Percentiles rank a stretch among this genome's conserved stretches.
Evolutionary conservation across 2,113 vertebrate species (phyloP).

Genomic region (Candoia aspera): DNA sequence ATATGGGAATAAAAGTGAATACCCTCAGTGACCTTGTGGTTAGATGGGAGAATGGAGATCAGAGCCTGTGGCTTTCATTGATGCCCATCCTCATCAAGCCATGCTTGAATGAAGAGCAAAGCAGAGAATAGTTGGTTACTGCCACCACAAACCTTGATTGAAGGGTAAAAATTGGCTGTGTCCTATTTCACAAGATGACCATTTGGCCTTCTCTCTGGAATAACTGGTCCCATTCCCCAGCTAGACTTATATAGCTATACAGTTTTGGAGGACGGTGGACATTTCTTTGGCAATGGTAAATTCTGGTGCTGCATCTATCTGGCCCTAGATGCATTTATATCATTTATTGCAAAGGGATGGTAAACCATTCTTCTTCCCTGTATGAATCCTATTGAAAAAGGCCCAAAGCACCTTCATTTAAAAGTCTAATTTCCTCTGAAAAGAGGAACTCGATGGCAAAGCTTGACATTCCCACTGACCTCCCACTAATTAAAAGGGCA

Average conservation of each 20-base stretch:
- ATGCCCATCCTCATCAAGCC: constrained; percentile 19
- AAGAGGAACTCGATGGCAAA: constrained; percentile 22
- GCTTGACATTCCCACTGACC: constrained; percentile 30
- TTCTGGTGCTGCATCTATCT: neutral
- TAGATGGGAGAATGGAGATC: neutral
- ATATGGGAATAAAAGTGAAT: constrained; percentile 5
- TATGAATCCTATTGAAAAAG: constrained; percentile 25
- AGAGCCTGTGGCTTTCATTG: neutral
- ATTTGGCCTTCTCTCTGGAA: constrained; percentile 19
- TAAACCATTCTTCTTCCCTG: constrained; percentile 12
- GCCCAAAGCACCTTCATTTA: constrained; percentile 36
- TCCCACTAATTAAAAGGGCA: constrained; percentile 30
- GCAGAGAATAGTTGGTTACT: constrained; percentile 14
- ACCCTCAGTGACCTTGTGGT: constrained; percentile 7
- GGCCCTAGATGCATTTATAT: constrained; percentile 11
- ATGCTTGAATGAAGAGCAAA: constrained; percentile 19
- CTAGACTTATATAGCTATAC: constrained; percentile 11
- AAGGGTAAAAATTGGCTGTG: neutral
- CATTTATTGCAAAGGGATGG: constrained; percentile 14
- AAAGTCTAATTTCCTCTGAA: constrained; percentile 40
- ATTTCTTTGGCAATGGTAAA: constrained; percentile 14
- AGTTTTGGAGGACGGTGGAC: constrained; percentile 9
- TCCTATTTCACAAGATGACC: neutral
- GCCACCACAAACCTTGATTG: constrained; percentile 6
- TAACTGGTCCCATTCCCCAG: neutral